Percentiles rank a stretch among this genome's conserved stretches.
phyloP scores from a whole-genome alignment of 2,888 invertebrate genomes.

The Erannis defoliaria region DNA sequence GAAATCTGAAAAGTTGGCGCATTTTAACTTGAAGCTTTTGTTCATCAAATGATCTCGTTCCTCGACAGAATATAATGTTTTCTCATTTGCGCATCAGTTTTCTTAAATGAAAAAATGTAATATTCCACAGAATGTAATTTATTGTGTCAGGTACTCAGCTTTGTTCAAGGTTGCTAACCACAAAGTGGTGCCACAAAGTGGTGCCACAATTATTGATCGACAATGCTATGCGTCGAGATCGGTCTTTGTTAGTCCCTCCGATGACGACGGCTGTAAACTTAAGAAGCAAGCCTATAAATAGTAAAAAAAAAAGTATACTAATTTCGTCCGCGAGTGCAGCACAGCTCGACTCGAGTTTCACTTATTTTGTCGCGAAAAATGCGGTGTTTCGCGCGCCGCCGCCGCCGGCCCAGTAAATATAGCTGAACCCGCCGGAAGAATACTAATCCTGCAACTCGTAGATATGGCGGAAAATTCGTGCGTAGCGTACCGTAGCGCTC shows the following conservation, averaged over 20 bases:
- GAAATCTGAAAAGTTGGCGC: background rate
- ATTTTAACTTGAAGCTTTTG: background rate
- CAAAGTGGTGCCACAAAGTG: background rate
- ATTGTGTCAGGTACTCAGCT: too few species aligned
- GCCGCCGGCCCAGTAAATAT: constrained; percentile 26
- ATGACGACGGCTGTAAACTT: constrained; percentile 77
- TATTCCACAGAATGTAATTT: too few species aligned
- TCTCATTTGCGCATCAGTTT: background rate
- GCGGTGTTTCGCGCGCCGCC: constrained; percentile 12
- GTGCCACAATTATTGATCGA: constrained; percentile 55
- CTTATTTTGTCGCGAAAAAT: constrained; percentile 29
- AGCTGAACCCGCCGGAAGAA: constrained; percentile 40
- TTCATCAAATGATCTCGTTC: constrained; percentile 24
- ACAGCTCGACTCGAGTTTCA: background rate
- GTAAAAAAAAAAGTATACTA: too few species aligned
- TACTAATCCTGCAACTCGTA: constrained; percentile 43
- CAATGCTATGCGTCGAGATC: constrained; percentile 59
- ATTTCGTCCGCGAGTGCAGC: too few species aligned
- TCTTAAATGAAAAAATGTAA: too few species aligned
- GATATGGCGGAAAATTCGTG: constrained; percentile 44
- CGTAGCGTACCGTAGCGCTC: constrained; percentile 39
- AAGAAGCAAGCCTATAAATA: constrained; percentile 64
- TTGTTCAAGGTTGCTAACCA: background rate
- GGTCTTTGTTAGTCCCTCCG: constrained; percentile 73
- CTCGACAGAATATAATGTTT: background rate